phyloP scores from a whole-genome alignment of 2,797 vertebrate species.

The Sebastes umbrosus region DNA sequence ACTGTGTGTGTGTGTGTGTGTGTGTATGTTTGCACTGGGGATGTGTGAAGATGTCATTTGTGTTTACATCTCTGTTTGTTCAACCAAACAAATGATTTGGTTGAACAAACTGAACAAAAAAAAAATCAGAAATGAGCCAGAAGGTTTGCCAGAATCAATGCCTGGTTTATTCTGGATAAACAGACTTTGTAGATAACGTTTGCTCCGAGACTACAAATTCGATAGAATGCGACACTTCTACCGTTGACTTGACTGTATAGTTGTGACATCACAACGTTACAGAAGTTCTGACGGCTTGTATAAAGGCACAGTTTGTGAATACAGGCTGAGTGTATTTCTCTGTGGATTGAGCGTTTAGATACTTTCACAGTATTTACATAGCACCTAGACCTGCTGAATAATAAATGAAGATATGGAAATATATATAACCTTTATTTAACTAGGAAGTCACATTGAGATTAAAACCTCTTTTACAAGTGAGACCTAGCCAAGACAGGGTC shows the following conservation, averaged over 20 bases:
- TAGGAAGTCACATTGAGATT: too few relatives aligned
- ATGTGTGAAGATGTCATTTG: not conserved
- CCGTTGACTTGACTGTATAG: too few relatives aligned
- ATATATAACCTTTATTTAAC: too few relatives aligned
- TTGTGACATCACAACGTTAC: too few relatives aligned
- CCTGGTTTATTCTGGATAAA: not conserved
- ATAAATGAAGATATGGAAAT: not conserved
- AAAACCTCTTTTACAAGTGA: too few relatives aligned
- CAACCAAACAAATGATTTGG: not conserved
- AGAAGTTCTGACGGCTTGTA: not conserved
- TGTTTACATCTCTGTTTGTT: slow-evolving; percentile 2
- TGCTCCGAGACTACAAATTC: not conserved
- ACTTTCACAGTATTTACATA: not conserved
- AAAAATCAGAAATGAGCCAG: not conserved
- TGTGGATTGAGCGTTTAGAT: not conserved
- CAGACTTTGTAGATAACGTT: not conserved
- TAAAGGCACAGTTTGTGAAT: not conserved
- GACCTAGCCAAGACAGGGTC: too few relatives aligned
- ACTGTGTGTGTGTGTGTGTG: not conserved
- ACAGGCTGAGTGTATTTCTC: not conserved
- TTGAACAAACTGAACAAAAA: not conserved
- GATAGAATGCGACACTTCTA: not conserved
- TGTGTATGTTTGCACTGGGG: not conserved
- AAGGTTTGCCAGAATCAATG: not conserved
- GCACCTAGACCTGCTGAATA: not conserved